phyloP scores from a whole-genome alignment of 2,888 invertebrate genomes.

The Arge pagana region DNA sequence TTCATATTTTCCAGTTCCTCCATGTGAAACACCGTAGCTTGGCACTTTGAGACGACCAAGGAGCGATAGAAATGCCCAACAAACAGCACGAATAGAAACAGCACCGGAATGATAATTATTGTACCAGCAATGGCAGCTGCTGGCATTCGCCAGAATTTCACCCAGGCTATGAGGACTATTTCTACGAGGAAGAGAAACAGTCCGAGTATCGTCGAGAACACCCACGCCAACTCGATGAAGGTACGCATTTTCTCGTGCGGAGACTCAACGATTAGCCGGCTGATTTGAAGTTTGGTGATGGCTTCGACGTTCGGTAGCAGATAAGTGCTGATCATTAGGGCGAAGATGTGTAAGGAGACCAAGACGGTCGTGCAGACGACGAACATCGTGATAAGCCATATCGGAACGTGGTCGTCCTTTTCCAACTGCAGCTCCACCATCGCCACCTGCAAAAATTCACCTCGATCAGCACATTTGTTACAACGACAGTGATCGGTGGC shows the following conservation, averaged over 20 bases:
- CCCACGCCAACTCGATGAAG: constrained; percentile 65
- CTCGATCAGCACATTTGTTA: constrained; percentile 67
- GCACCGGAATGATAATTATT: constrained; percentile 62
- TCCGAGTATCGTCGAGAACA: constrained; percentile 65
- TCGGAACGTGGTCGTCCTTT: constrained; percentile 53
- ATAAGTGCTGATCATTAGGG: constrained; percentile 71
- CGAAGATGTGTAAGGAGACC: constrained; percentile 68
- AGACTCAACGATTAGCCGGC: constrained; percentile 52
- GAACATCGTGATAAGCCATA: constrained; percentile 62
- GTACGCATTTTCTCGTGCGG: constrained; percentile 54
- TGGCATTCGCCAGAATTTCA: constrained; percentile 60
- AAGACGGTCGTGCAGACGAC: constrained; percentile 65
- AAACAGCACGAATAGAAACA: constrained; percentile 63
- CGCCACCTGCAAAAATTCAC: constrained; percentile 67
- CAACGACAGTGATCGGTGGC: constrained; percentile 35
- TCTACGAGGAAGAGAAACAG: constrained; percentile 65
- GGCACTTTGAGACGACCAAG: constrained; percentile 59
- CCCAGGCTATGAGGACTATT: constrained; percentile 64
- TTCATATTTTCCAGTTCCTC: constrained; percentile 46
- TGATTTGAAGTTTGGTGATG: constrained; percentile 61
- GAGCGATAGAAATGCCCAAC: constrained; percentile 63
- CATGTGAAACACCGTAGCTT: constrained; percentile 45
- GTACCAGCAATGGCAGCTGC: constrained; percentile 55
- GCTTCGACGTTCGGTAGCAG: constrained; percentile 70
- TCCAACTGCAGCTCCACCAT: constrained; percentile 67